Percentiles rank a stretch among this genome's conserved stretches.
Evolutionary conservation across 2,888 invertebrate species (phyloP).

Genomic region (Malachius bipustulatus): DNA sequence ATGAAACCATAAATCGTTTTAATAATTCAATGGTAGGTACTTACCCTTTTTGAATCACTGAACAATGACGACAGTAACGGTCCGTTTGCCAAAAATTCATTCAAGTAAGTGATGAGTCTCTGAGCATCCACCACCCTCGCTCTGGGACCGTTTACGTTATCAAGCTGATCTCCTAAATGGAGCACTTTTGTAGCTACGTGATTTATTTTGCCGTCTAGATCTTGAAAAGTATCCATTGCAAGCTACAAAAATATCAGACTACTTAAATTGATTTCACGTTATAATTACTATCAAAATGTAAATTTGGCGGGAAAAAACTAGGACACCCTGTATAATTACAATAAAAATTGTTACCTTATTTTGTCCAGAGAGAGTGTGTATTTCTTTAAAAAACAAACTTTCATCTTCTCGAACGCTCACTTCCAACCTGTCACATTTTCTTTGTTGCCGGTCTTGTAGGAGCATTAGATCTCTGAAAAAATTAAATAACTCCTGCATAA

Average conservation of each 20-base stretch:
- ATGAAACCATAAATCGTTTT: constrained; percentile 6
- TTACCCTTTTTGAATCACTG: constrained; percentile 67
- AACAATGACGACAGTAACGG: constrained; percentile 78
- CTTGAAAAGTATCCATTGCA: constrained; percentile 79
- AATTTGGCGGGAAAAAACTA: neutral
- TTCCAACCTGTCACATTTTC: constrained; percentile 76
- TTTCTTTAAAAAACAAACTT: constrained; percentile 65
- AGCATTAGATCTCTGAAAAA: constrained; percentile 46
- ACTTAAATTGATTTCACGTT: neutral
- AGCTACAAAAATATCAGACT: constrained; percentile 39
- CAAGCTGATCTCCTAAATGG: constrained; percentile 96
- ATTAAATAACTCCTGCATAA: too few relatives aligned
- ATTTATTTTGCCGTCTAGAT: constrained; percentile 90
- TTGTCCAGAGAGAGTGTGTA: constrained; percentile 70
- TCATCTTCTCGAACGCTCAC: constrained; percentile 76
- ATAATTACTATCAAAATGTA: neutral
- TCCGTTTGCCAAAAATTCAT: constrained; percentile 80
- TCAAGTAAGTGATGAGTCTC: constrained; percentile 80
- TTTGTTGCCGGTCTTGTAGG: constrained; percentile 72
- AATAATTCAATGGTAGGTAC: constrained; percentile 4
- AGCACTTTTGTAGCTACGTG: constrained; percentile 95
- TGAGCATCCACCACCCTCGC: constrained; percentile 92
- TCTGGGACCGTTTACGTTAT: constrained; percentile 90
- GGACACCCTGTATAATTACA: neutral
- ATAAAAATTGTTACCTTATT: constrained; percentile 51